These are phyloP conservation scores for Actinia equina DNA, from an alignment of 64 coral and sea anemone genomes.

Conservation along the genomic window DNA sequence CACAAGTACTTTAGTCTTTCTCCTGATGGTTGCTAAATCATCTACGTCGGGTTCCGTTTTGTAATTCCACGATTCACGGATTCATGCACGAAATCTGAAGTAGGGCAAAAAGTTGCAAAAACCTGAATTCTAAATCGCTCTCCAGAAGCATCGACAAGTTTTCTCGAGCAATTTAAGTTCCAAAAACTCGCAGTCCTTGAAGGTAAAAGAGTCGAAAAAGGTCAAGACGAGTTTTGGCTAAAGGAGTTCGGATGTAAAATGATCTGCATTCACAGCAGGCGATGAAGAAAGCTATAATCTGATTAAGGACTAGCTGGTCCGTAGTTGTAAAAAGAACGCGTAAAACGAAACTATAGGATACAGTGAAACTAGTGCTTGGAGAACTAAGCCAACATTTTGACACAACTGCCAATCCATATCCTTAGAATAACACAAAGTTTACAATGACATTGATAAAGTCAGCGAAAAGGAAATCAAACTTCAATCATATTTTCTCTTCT, in stretches of 20 bases:
- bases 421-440: neutral
- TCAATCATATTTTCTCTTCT: neutral
- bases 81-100: neutral
- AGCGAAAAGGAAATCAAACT: neutral
- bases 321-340: neutral
- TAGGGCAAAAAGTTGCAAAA: neutral
- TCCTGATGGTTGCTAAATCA: neutral
- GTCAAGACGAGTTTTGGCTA: neutral
- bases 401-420: neutral
- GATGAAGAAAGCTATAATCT: neutral
- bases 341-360: neutral
- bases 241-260: neutral
- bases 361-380: neutral
- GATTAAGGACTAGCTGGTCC: neutral
- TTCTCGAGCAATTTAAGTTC: neutral
- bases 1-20: neutral
- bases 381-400: neutral
- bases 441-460: neutral
- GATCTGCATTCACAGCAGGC: neutral
- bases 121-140: neutral
- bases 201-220: neutral
- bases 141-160: neutral
- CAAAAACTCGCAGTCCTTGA: neutral
- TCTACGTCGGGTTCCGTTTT: neutral
- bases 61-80: too few relatives aligned